A percentile compares a stretch with the other conserved stretches of the same genome.
phyloP scores from a whole-genome alignment of 2,888 invertebrate species.

The Ryuthela nishihirai region DNA sequence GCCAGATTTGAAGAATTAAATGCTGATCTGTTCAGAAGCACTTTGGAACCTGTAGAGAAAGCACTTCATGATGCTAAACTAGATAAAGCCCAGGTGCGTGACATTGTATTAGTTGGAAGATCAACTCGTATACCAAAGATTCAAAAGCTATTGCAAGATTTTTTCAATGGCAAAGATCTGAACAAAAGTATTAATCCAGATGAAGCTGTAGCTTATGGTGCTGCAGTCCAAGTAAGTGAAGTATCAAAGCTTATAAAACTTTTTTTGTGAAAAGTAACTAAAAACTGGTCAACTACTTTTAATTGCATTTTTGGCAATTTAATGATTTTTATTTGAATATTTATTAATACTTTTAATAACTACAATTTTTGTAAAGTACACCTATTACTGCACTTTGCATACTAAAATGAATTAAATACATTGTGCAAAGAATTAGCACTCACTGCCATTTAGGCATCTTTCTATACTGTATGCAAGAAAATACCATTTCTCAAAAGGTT shows the following conservation, averaged over 20 bases:
- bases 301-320: background rate
- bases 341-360: too few species aligned
- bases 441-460: too few species aligned
- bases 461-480: too few species aligned
- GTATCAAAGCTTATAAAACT: background rate
- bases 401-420: too few species aligned
- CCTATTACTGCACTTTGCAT: too few species aligned
- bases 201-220: conserved; percentile 97
- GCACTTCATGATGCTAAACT: conserved; percentile 92
- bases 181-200: conserved; percentile 95
- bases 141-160: conserved; percentile 82
- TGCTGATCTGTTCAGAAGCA: conserved; percentile 91
- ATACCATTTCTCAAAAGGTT: too few species aligned
- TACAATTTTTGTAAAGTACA: too few species aligned
- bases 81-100: conserved; percentile 81
- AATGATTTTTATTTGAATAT: too few species aligned
- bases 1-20: conserved; percentile 96
- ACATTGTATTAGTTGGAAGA: conserved; percentile 72
- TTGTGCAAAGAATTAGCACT: too few species aligned
- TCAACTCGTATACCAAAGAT: conserved; percentile 98
- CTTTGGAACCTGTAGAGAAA: conserved; percentile 95
- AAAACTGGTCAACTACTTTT: background rate
- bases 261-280: background rate
- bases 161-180: conserved; percentile 88
- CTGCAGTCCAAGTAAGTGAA: conserved; percentile 69